A percentile compares a stretch with the other conserved stretches of the same genome.
Conservation (phyloP, 2,888 invertebrate species). For the Tetragonisca angustula region DNA sequence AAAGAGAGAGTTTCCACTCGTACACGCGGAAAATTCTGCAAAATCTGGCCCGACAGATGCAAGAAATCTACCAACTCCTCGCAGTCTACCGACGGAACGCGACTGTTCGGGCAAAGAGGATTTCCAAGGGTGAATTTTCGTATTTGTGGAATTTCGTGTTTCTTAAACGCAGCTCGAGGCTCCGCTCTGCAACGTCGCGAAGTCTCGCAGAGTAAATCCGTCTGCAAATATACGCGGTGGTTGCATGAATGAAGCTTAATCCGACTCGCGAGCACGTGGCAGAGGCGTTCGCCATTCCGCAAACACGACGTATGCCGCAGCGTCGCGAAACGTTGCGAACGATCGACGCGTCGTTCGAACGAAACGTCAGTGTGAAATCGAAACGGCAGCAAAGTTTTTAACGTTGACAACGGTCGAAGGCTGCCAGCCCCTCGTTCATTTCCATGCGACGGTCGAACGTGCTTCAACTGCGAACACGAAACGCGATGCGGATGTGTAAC, state of each 20-base stretch:
- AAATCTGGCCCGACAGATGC: background rate
- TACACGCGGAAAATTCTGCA: background rate
- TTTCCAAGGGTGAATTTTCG: background rate
- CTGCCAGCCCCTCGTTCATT: background rate
- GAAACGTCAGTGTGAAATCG: background rate
- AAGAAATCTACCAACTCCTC: background rate
- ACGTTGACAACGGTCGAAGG: background rate
- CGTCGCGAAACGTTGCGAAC: background rate
- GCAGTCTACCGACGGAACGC: background rate
- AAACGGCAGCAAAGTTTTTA: background rate
- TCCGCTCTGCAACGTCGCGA: background rate
- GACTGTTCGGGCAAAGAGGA: background rate
- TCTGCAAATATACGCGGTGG: background rate
- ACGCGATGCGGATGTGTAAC: background rate
- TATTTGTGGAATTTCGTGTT: constrained; percentile 1
- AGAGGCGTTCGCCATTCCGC: background rate
- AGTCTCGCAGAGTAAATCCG: background rate
- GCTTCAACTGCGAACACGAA: background rate
- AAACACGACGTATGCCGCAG: background rate
- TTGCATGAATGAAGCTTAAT: background rate
- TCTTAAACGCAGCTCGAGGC: background rate
- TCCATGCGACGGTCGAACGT: constrained; percentile 14
- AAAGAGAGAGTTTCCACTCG: background rate
- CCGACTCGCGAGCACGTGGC: background rate
- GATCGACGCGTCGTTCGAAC: too few relatives aligned